phyloP scores from a whole-genome alignment of 2,888 invertebrate species.

The Empis stercorea region DNA sequence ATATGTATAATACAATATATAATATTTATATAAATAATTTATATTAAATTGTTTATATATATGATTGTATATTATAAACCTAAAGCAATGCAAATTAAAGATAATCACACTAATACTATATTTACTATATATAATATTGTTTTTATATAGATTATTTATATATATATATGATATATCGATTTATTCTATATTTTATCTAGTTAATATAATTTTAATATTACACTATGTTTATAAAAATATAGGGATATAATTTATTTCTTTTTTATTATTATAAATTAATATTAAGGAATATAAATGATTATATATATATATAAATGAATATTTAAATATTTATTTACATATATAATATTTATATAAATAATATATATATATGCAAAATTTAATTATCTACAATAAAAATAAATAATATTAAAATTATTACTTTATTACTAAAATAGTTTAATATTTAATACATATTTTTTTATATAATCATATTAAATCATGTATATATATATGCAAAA shows the following conservation, averaged over 20 bases:
- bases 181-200: not conserved
- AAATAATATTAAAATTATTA: conserved; percentile 9
- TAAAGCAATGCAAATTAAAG: no score
- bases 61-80: conserved; percentile 2
- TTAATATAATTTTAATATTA: conserved; percentile 4
- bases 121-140: not conserved
- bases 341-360: conserved; percentile 16
- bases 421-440: conserved; percentile 7
- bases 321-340: conserved; percentile 19
- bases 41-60: conserved; percentile 1
- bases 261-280: conserved; percentile 6
- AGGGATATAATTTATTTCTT: conserved; percentile 12
- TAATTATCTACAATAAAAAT: conserved; percentile 10
- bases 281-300: conserved; percentile 7
- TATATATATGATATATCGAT: conserved; percentile 2
- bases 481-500: not conserved
- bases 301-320: conserved; percentile 20
- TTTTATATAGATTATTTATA: conserved; percentile 7
- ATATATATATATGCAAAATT: conserved; percentile 9
- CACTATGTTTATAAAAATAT: conserved; percentile 1
- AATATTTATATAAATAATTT: conserved; percentile 8
- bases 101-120: no score
- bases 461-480: no score
- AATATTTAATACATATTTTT: not conserved
- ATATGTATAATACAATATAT: no score